These are phyloP conservation scores for Sminthopsis crassicaudata DNA, from an alignment of 2,113 vertebrate species.

Conservation along the genomic window DNA sequence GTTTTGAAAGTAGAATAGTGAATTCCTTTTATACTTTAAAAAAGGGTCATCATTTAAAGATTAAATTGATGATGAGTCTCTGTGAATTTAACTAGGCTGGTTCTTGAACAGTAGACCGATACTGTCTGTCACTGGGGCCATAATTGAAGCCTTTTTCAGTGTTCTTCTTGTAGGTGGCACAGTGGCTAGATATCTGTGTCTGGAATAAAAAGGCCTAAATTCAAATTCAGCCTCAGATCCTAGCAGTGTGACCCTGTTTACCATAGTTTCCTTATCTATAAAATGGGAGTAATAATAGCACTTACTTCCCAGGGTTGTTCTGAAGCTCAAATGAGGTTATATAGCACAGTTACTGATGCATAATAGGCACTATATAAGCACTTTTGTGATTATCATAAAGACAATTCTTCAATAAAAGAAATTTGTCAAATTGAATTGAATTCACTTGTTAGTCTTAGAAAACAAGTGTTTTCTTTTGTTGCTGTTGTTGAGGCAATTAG, in stretches of 20 bases:
- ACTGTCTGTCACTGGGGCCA: neutral
- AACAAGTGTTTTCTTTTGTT: too few relatives aligned
- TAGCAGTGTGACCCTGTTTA: neutral
- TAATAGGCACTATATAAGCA: neutral
- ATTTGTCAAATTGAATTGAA: neutral
- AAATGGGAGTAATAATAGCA: neutral
- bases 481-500: too few relatives aligned
- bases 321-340: neutral
- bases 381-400: neutral
- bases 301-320: neutral
- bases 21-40: neutral
- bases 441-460: neutral
- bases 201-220: neutral
- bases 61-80: neutral
- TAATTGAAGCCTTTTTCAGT: neutral
- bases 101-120: neutral
- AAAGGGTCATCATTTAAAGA: neutral
- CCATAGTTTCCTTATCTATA: neutral
- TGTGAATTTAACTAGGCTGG: neutral
- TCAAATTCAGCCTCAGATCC: neutral
- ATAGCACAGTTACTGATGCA: neutral
- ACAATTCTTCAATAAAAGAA: neutral
- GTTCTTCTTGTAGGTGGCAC: neutral
- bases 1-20: neutral
- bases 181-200: neutral